Percentiles rank a stretch among this genome's conserved stretches.
These are phyloP conservation scores for Drosophila bunnanda DNA, from an alignment of 2,888 invertebrate genomes.

Conservation along the genomic window DNA sequence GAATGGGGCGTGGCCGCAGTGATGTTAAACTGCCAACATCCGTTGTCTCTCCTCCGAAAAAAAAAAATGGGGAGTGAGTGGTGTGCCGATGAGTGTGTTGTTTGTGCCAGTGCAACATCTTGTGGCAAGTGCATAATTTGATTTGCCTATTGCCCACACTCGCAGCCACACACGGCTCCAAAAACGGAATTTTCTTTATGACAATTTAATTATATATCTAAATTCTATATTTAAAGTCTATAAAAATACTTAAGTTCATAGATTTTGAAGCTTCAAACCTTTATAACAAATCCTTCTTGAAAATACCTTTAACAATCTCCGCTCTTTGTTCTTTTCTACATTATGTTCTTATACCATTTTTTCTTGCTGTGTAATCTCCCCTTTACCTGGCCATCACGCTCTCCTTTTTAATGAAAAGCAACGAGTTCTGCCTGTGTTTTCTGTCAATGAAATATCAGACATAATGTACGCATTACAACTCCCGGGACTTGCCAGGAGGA, in stretches of 20 bases:
- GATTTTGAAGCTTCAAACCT: background rate
- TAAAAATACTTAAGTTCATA: background rate
- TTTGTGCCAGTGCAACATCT: constrained; percentile 38
- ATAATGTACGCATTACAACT: constrained; percentile 74
- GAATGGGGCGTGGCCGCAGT: constrained; percentile 33
- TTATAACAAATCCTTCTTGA: too few species aligned
- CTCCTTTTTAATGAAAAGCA: constrained; percentile 49
- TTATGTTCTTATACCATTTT: background rate
- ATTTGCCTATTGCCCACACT: constrained; percentile 40
- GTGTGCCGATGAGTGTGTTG: constrained; percentile 15
- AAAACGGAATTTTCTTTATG: background rate
- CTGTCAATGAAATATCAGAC: constrained; percentile 79
- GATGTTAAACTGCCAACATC: constrained; percentile 55
- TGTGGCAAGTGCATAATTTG: constrained; percentile 53
- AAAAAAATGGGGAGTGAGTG: background rate
- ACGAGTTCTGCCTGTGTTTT: constrained; percentile 61
- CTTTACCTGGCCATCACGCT: constrained; percentile 39
- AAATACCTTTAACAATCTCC: too few species aligned
- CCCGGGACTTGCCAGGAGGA: constrained; percentile 26
- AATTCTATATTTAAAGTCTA: background rate
- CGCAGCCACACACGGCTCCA: constrained; percentile 11
- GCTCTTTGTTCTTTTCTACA: too few species aligned
- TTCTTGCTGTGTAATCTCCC: constrained; percentile 41
- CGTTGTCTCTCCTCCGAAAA: constrained; percentile 26
- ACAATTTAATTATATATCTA: background rate